Evolutionary conservation across 2,113 vertebrate species (phyloP).

Genomic region (Egretta garzetta): DNA sequence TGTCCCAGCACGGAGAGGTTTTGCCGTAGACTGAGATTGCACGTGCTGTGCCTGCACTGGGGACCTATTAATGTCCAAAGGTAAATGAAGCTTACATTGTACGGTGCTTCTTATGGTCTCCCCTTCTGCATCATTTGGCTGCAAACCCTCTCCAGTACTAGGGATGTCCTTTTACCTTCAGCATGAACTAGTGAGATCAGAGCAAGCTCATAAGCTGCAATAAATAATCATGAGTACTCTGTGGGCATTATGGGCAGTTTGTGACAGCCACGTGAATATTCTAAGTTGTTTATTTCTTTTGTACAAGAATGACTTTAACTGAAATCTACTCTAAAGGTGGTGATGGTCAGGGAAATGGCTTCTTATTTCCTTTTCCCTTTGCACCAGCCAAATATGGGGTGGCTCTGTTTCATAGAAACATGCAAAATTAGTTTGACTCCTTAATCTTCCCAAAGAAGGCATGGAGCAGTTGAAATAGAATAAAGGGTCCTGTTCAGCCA

Average conservation of each 20-base stretch:
- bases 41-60: neutral
- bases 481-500: neutral
- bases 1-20: neutral
- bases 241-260: neutral
- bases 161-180: neutral
- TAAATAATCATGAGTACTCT: neutral
- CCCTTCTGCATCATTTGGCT: neutral
- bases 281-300: neutral
- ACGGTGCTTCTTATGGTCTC: neutral
- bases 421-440: neutral
- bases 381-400: neutral
- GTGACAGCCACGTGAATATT: neutral
- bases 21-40: neutral
- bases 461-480: neutral
- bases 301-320: neutral
- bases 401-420: neutral
- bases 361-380: neutral
- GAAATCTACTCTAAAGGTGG: neutral
- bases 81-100: neutral
- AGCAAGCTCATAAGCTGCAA: neutral
- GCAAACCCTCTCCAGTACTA: neutral
- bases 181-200: neutral
- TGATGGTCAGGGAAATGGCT: neutral
- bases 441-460: neutral
- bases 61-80: neutral